A percentile compares a stretch with the other conserved stretches of the same genome.
Evolutionary conservation across 2,797 vertebrate genomes (phyloP).

Genomic region (Crenuchus spilurus): DNA sequence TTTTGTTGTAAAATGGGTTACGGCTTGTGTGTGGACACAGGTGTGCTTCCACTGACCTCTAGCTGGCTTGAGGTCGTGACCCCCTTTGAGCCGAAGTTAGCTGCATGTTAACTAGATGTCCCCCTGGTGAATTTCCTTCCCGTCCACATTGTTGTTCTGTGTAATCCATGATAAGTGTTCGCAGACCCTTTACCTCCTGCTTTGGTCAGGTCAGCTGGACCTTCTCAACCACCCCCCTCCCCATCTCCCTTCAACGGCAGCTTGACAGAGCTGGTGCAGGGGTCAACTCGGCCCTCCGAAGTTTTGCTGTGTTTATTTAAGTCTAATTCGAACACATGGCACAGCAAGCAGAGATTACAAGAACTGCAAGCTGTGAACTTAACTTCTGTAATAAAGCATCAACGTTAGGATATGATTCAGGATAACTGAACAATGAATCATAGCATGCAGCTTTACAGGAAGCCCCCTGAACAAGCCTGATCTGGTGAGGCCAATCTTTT

Average conservation of each 20-base stretch:
- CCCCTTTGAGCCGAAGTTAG: constrained; percentile 40
- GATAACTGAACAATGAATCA: too few relatives aligned
- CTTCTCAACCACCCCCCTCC: constrained; percentile 63
- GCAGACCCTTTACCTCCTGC: constrained; percentile 59
- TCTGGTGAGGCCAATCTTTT: too few relatives aligned
- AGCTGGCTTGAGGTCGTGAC: constrained; percentile 42
- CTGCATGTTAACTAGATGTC: constrained; percentile 34
- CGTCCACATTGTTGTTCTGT: constrained; percentile 52
- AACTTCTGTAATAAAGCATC: too few relatives aligned
- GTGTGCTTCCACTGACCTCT: constrained; percentile 50
- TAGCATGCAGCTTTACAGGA: too few relatives aligned
- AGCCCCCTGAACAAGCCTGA: too few relatives aligned
- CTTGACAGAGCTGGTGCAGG: constrained; percentile 36
- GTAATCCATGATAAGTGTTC: constrained; percentile 74
- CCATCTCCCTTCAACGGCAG: constrained; percentile 8
- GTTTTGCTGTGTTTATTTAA: constrained; percentile 64
- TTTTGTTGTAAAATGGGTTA: constrained; percentile 9
- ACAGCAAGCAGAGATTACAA: neutral
- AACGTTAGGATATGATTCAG: too few relatives aligned
- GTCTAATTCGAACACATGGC: constrained; percentile 51
- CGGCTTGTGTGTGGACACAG: constrained; percentile 55
- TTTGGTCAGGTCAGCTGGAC: constrained; percentile 64
- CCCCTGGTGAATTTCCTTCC: constrained; percentile 47
- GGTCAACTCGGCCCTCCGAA: constrained; percentile 45
- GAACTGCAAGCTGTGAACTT: neutral